These are phyloP conservation scores for Drosophila trapezifrons DNA, from an alignment of 1,140 invertebrate genomes.

Conservation along the genomic window DNA sequence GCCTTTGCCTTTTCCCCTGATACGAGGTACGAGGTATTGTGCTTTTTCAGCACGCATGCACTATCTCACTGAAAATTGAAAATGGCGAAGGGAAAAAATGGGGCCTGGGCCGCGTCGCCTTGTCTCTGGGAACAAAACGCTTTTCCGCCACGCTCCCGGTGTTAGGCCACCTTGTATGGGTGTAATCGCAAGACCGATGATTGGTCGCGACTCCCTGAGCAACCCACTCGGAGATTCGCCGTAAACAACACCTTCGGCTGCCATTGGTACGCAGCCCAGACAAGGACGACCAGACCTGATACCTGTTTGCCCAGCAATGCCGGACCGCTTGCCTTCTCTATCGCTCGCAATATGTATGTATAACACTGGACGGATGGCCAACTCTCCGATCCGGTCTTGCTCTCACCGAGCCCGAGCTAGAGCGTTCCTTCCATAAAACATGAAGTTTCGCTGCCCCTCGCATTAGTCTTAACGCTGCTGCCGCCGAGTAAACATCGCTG, in stretches of 20 bases:
- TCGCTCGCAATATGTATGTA: constrained; percentile 38
- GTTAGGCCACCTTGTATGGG: constrained; percentile 20
- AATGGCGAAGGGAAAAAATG: constrained; percentile 47
- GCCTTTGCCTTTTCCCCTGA: constrained; percentile 3
- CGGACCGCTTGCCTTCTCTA: constrained; percentile 27
- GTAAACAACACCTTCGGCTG: constrained; percentile 41
- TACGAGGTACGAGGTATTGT: constrained; percentile 13
- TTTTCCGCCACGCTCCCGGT: constrained; percentile 44
- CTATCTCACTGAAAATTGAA: constrained; percentile 39
- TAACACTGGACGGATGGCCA: constrained; percentile 16
- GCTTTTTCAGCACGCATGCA: constrained; percentile 41
- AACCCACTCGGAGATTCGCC: constrained; percentile 28
- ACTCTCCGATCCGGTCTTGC: constrained; percentile 40
- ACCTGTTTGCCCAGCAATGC: constrained; percentile 21
- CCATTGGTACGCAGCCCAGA: constrained; percentile 37
- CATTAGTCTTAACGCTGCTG: constrained; percentile 55
- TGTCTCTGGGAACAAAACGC: constrained; percentile 36
- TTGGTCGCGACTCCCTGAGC: constrained; percentile 38
- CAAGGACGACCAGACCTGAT: constrained; percentile 34
- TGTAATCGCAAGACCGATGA: constrained; percentile 33
- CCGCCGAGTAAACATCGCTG: constrained; percentile 66
- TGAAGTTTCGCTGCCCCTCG: constrained; percentile 44
- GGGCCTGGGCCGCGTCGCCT: constrained; percentile 23
- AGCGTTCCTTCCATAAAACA: constrained; percentile 60
- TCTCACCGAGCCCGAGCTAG: constrained; percentile 7